Conservation (phyloP, 30 jellyfish, hydroid and myxozoan species). For the Pelagia noctiluca region DNA sequence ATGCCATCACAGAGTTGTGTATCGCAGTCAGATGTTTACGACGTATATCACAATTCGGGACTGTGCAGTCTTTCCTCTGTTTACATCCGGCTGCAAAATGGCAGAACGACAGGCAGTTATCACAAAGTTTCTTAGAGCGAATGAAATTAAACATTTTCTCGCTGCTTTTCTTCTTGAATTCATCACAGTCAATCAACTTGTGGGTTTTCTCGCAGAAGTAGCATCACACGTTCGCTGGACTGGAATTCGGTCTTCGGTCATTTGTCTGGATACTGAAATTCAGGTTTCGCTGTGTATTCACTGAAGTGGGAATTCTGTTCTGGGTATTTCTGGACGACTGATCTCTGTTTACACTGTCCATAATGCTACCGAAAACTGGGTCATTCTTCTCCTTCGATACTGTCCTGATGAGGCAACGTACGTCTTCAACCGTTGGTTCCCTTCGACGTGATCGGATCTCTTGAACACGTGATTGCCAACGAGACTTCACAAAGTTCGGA, state of each 20-base stretch:
- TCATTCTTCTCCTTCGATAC: constrained; percentile 29
- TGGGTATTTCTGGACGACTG: not conserved
- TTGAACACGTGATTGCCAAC: constrained; percentile 54
- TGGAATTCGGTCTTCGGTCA: not conserved
- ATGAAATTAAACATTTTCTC: not conserved
- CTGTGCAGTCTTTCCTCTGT: constrained; percentile 12
- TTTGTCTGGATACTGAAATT: constrained; percentile 21
- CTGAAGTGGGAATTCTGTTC: not conserved
- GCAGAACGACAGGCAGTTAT: not conserved
- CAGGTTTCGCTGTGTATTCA: not conserved
- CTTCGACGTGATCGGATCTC: constrained; percentile 26
- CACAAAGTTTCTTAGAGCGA: not conserved
- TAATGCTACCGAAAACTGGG: constrained; percentile 43
- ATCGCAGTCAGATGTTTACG: constrained; percentile 8
- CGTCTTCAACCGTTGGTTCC: constrained; percentile 40
- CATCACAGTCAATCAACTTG: constrained; percentile 1
- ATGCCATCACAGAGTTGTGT: constrained; percentile 8
- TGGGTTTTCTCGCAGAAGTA: constrained; percentile 13
- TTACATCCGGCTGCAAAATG: constrained; percentile 6
- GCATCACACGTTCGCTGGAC: not conserved
- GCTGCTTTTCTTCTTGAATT: not conserved
- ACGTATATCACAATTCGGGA: not conserved
- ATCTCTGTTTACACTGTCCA: constrained; percentile 22
- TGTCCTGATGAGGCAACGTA: constrained; percentile 1
- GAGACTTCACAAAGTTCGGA: constrained; percentile 48